phyloP scores from a whole-genome alignment of 2,113 vertebrate species.

The Hylia prasina region DNA sequence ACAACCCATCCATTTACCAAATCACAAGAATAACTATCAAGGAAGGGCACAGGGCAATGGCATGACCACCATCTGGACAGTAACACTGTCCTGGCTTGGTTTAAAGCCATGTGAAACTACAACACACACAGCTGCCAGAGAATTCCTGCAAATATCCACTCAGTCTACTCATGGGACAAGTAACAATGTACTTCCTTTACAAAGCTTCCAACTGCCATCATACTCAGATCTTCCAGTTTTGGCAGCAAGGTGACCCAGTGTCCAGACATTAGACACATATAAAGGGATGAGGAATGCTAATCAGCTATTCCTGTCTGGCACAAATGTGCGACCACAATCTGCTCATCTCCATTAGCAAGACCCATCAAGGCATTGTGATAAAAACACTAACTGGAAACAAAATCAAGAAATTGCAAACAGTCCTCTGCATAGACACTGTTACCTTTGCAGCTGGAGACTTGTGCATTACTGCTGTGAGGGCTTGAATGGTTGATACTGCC shows the following conservation, averaged over 20 bases:
- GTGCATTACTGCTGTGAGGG: conserved; percentile 95
- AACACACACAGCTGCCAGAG: not conserved
- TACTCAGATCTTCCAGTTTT: not conserved
- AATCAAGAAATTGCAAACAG: not conserved
- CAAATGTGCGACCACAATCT: not conserved
- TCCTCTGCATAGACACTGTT: conserved; percentile 35
- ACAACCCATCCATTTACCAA: not conserved
- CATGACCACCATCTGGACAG: not conserved
- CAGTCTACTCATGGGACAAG: not conserved
- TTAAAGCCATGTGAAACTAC: not conserved
- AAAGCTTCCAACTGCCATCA: not conserved
- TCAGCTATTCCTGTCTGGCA: not conserved
- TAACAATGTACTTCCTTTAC: not conserved
- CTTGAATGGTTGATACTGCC: conserved; percentile 92
- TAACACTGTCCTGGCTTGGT: not conserved
- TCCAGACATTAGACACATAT: not conserved
- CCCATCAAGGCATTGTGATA: not conserved
- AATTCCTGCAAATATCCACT: not conserved
- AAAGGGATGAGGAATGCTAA: not conserved
- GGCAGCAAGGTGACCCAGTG: not conserved
- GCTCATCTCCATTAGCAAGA: not conserved
- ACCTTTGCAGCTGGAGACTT: conserved; percentile 97
- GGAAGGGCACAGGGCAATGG: not conserved
- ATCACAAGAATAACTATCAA: not conserved
- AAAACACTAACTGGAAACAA: not conserved